Evolutionary conservation across 2,797 vertebrate genomes (phyloP), one percentile per base, ranked within the genome.

Genomic region (Stomatorhinus walkeri): DNA sequence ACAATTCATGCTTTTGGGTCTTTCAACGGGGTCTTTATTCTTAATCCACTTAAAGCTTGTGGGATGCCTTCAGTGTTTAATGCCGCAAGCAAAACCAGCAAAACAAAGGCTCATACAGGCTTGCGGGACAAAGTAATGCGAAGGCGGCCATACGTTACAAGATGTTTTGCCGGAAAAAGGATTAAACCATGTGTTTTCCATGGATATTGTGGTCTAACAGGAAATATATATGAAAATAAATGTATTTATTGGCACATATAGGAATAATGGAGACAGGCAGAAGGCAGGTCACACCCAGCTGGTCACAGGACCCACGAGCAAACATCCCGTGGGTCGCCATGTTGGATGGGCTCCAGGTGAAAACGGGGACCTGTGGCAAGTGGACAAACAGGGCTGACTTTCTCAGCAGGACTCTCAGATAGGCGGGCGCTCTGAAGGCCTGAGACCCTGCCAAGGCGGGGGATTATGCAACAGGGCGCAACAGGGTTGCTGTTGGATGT

Each of bases 131-230:
- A 24, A 84, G 46, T 46, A 84, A 49, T 19, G 46, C 5, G 3
- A 54, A 86, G 54, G 51, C 32, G 5, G 49, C 49, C 22, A 52
- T 51, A 86, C 84, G 19, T 54, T 54, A 32, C 10, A 54, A 54
- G 51, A 86, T 86, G 84, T 86, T 86, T 54, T 86, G 22, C 24
- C 54, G 49, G 84, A 86, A 86, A 54, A 36, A 54, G 81, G 46
- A 54, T 84, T 84, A 86, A 52, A 12, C 64, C 48, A 32, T 54
- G 52, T 85, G 43, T 54, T 86, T 54, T 14, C 49, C 28, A 54
- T 86, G 84, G 24, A 86, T 54, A 86, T 24, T 52, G 19, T 54
- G 49, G 32, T 85, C 49, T 48, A 54, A 36, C 49, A 54, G 84
- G 84, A 86, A 54, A 54, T 54, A 54, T 54, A 36, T 79, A 19